Evolutionary conservation across 2,888 invertebrate genomes (phyloP), one percentile per base, ranked within the genome.

Genomic region (Brachypalpus laphriformis): DNA sequence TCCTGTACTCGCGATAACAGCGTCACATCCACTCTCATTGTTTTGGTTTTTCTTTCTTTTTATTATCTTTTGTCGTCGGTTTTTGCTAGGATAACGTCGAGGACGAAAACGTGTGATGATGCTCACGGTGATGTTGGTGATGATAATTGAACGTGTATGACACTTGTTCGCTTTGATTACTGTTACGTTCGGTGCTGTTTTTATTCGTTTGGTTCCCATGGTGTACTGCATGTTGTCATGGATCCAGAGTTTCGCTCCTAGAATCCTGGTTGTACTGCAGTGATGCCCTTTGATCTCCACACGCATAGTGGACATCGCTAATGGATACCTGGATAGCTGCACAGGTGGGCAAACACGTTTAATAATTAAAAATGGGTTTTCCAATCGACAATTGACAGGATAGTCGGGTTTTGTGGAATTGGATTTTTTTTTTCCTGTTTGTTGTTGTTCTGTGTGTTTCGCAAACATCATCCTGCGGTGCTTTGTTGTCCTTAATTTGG

Each of bases 111-210:
- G 54, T 54, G 76, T 65, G 51, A 65, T 49, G 68, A 78, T 57
- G 42, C 56, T 40, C 18, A 45, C 66, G 47, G 51, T 68, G 54
- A 56, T 71, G 37, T 37, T 20, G 11, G 28, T 63, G 65, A 51
- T 65, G 49, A 65, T 78, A 80, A 80, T 74, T 83, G 80, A 80
- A 83, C 78, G 75, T 81, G 81, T 66, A 66, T 81, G 85, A 81
- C 81, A 85, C 85, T 85, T 85, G 85, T 85, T 85, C 81, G 80
- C 83, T 70, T 81, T 85, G 85, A 74, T 85, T 71, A 75, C 54
- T 34, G 66, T 70, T 31, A 71, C 66, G 65, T 65, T 78, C 54
- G 42, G 7, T 45, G 61, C 63, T 61, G 63, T 40, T 14, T 6
- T 25, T n/a, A 5, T 37, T n/a, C 5, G 3, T n/a, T n/a, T 31